Conservation (phyloP, 2,797 vertebrate species). For the Tauraco hartlaubi region DNA sequence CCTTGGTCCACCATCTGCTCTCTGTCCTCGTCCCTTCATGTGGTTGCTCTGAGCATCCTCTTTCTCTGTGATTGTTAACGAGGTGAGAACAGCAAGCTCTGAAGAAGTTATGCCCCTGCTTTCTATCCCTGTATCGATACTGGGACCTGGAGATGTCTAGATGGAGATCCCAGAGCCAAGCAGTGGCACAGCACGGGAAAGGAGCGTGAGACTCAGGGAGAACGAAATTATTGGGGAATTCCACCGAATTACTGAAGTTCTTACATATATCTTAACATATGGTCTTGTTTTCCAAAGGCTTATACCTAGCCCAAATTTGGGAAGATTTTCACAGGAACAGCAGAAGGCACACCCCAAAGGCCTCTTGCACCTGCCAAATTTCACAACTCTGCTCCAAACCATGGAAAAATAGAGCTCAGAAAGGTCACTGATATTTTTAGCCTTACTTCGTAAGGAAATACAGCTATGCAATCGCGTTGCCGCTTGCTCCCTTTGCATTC, state of each 20-base stretch:
- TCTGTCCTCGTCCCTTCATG: rapidly evolving
- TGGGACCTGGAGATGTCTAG: background rate
- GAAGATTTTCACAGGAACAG: conserved; percentile 68
- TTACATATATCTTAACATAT: conserved; percentile 24
- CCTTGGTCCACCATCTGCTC: background rate
- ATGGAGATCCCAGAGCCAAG: background rate
- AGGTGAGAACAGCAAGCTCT: background rate
- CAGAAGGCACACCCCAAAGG: conserved; percentile 68
- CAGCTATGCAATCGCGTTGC: background rate
- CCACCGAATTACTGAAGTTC: background rate
- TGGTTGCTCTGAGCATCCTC: background rate
- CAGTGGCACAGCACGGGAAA: background rate
- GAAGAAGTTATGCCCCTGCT: background rate
- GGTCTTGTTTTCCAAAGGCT: conserved; percentile 43
- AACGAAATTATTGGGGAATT: background rate
- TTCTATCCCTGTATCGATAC: background rate
- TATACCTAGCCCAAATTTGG: conserved; percentile 58
- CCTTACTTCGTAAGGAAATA: conserved; percentile 20
- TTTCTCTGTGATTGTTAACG: background rate
- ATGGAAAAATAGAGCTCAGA: conserved; percentile 38
- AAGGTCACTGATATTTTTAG: conserved; percentile 72
- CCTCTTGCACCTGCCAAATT: conserved; percentile 60
- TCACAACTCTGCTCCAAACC: conserved; percentile 64
- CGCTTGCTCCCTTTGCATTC: background rate
- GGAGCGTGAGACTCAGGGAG: background rate